These are phyloP conservation scores for Menura novaehollandiae DNA, from an alignment of 2,113 vertebrate species.

Conservation along the genomic window DNA sequence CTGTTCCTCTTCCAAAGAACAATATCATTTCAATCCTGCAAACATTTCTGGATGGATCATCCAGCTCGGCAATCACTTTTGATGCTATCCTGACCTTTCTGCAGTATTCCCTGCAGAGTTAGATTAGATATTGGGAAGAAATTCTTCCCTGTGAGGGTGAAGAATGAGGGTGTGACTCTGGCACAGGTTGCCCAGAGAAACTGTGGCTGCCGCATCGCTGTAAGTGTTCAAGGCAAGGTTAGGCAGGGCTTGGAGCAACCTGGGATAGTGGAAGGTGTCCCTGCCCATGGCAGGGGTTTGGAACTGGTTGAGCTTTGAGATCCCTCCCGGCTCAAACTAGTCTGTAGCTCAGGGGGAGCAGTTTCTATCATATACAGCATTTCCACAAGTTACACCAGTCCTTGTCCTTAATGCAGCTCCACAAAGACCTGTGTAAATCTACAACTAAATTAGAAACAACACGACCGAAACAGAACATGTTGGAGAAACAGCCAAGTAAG, in stretches of 20 bases:
- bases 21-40: background rate
- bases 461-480: background rate
- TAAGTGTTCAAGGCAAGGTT: background rate
- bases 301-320: background rate
- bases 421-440: background rate
- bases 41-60: background rate
- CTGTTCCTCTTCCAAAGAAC: background rate
- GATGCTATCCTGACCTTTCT: background rate
- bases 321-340: background rate
- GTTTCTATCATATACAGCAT: rapidly evolving
- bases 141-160: background rate
- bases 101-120: background rate
- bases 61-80: rapidly evolving
- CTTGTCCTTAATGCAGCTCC: background rate
- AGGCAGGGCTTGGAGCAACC: background rate
- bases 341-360: background rate
- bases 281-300: background rate
- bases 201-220: background rate
- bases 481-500: background rate
- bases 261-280: background rate
- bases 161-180: background rate
- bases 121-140: background rate
- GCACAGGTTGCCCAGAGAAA: background rate
- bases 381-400: background rate
- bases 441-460: background rate